These are phyloP conservation scores for Eilema caniola DNA, from an alignment of 2,888 invertebrate species.

Conservation along the genomic window DNA sequence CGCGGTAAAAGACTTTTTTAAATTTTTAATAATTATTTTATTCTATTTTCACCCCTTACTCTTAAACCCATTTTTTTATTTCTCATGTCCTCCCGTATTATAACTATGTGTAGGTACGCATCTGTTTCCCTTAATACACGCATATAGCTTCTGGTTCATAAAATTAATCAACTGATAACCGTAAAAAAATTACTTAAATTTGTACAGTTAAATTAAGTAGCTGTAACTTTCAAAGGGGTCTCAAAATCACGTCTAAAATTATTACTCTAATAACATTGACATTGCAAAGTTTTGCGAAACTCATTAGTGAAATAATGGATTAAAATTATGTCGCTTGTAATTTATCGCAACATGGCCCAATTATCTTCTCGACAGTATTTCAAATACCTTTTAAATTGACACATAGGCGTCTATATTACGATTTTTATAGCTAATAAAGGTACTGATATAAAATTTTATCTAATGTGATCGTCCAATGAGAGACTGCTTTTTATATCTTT, in stretches of 20 bases:
- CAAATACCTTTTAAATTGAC: conserved; percentile 22
- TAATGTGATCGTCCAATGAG: too few relatives aligned
- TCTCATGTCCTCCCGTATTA: too few relatives aligned
- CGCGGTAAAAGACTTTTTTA: too few relatives aligned
- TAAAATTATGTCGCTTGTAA: not conserved
- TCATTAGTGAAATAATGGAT: conserved; percentile 10
- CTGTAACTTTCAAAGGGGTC: not conserved
- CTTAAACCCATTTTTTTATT: too few relatives aligned
- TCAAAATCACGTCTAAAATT: conserved; percentile 3
- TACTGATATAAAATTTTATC: conserved; percentile 29
- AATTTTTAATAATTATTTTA: too few relatives aligned
- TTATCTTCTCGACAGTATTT: conserved; percentile 22
- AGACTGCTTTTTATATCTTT: too few relatives aligned
- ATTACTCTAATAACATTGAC: conserved; percentile 9
- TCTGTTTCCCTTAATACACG: not conserved
- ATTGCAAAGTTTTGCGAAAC: conserved; percentile 16
- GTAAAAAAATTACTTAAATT: not conserved
- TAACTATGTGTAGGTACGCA: too few relatives aligned
- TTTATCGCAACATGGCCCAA: not conserved
- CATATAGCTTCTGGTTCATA: too few relatives aligned
- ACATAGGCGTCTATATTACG: conserved; percentile 15
- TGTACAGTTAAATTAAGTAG: conserved; percentile 3
- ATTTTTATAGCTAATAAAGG: conserved; percentile 36
- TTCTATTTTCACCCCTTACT: too few relatives aligned
- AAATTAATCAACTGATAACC: not conserved